Evolutionary conservation across 1,140 invertebrate genomes (phyloP).

Genomic region (Drosophila lacertosa): DNA sequence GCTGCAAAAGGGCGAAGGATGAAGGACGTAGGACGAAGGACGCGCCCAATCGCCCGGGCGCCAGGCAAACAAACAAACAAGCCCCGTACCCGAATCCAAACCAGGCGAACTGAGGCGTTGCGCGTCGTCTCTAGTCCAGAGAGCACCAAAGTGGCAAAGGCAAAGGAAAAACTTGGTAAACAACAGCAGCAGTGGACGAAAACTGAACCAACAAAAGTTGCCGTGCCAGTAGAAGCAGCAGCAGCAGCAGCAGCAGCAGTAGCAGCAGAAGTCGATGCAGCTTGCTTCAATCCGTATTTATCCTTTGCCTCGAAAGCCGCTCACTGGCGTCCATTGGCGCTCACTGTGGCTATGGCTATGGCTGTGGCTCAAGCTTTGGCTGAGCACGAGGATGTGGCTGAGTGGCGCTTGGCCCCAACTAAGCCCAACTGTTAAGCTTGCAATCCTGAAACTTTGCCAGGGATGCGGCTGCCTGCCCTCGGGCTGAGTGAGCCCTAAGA

Average conservation of each 20-base stretch:
- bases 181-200: constrained; percentile 47
- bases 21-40: neutral
- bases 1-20: neutral
- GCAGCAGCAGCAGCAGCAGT: constrained; percentile 18
- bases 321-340: constrained; percentile 30
- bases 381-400: constrained; percentile 24
- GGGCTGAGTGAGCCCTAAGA: constrained; percentile 44
- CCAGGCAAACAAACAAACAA: constrained; percentile 66
- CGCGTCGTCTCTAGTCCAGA: constrained; percentile 18
- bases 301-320: constrained; percentile 57
- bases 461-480: constrained; percentile 20
- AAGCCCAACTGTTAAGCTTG: constrained; percentile 46
- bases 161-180: constrained; percentile 72
- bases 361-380: constrained; percentile 4
- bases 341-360: constrained; percentile 3
- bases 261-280: constrained; percentile 66
- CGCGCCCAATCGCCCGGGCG: constrained; percentile 2
- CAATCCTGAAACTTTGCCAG: constrained; percentile 40
- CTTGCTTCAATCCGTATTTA: constrained; percentile 74
- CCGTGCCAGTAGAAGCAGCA: constrained; percentile 24
- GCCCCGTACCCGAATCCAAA: constrained; percentile 24
- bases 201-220: constrained; percentile 55
- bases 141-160: constrained; percentile 59
- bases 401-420: constrained; percentile 24
- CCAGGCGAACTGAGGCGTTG: constrained; percentile 25